Base-by-base conservation (phyloP, 2,888 invertebrate genomes). In the Pristionchus entomophagus region DNA sequence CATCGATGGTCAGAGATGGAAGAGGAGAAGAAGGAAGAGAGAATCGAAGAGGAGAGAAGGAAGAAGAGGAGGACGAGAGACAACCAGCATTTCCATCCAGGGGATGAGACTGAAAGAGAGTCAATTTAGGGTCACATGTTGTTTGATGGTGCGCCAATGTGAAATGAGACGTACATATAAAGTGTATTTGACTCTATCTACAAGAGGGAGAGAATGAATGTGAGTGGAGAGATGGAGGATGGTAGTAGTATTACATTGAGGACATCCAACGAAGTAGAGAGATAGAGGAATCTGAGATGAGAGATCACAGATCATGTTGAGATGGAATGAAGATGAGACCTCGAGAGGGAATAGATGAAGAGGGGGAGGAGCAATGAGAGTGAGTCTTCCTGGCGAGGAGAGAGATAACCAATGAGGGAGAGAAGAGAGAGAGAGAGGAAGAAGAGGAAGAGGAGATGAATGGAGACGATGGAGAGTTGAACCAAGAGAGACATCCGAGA, bases 361-460 rank as follows among this genome's bases (percentile, higher is more conserved):
- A 14, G 80, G 80, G 32, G 80, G 80, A 17, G 29, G 12, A 12
- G 80, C 26, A 22, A 14, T 22, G 49, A 80, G 80, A 32, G 51
- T 51, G 53, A 80, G 80, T 51, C 80, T 22, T 14, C 80, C 80
- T 17, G 80, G 80, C n/a, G 80, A 41, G 10, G 80, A 80, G 17
- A 80, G 80, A 19, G 80, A 80, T 32, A 80, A 53, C 80, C 80
- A 80, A 32, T 51, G 51, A 38, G 80, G 80, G 29, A 80, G 80
- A 49, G 49, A 14, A 4, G 80, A 80, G 2, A n/a, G 51, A 32
- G 80, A 80, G 2, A n/a, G 51, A 32, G 38, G 80, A 53, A 80
- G 80, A 38, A 80, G 80, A 35, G 80, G 80, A 53, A 80, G 49
- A 32, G 80, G 51, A 80, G 80, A 80, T 2, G 80, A 80, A 53